These are phyloP conservation scores for Rhagoletis zephyria DNA, from an alignment of 1,140 invertebrate species.

Conservation along the genomic window DNA sequence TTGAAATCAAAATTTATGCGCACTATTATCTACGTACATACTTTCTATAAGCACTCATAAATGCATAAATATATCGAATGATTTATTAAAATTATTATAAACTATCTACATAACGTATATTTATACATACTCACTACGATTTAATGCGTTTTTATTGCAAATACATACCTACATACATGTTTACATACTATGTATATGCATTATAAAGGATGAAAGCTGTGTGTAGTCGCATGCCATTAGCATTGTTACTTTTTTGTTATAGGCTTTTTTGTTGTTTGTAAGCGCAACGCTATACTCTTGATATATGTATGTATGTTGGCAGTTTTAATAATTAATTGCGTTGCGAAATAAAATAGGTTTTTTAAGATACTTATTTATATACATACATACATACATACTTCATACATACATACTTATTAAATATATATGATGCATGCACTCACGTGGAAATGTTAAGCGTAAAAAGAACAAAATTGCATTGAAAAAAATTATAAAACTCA, in stretches of 20 bases:
- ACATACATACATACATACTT: constrained; percentile 39
- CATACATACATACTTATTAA: not conserved
- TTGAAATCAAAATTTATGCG: not conserved
- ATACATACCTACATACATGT: not conserved
- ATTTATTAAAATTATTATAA: not conserved
- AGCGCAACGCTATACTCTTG: not conserved
- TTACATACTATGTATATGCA: too few relatives aligned
- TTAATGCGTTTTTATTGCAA: not conserved
- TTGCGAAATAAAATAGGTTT: constrained; percentile 4
- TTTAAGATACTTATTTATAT: not conserved
- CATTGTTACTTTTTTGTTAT: constrained; percentile 2
- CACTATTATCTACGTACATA: not conserved
- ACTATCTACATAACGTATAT: not conserved
- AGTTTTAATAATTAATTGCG: not conserved
- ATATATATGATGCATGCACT: constrained; percentile 22
- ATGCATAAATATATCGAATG: not conserved
- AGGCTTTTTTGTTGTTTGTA: not conserved
- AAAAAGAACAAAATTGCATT: constrained; percentile 26
- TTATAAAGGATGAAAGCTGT: not conserved
- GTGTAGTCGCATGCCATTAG: not conserved
- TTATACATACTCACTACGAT: not conserved
- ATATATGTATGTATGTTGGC: not conserved
- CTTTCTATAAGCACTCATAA: not conserved
- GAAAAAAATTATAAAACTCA: constrained; percentile 1
- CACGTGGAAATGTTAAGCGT: constrained; percentile 29